Conservation (phyloP, 1,140 invertebrate species). For the Sitodiplosis mosellana region DNA sequence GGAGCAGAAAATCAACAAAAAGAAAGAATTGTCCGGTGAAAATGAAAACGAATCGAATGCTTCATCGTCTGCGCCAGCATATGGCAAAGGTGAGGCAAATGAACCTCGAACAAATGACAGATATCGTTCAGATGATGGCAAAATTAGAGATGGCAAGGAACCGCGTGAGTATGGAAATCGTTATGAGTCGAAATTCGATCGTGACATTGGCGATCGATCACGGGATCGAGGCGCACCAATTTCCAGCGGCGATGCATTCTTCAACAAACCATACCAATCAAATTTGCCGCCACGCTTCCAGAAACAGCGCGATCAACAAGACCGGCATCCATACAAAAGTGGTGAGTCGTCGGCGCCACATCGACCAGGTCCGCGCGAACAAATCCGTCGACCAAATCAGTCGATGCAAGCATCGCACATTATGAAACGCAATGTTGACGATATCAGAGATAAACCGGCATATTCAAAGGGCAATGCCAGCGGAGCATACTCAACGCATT, state of each 20-base stretch:
- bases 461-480: neutral
- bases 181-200: slow-evolving; percentile 3
- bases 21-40: slow-evolving; percentile 15
- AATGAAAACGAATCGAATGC: neutral
- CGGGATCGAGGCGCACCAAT: neutral
- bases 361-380: slow-evolving; percentile 23
- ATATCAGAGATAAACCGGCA: neutral
- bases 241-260: slow-evolving; percentile 18
- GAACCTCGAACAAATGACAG: neutral
- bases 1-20: slow-evolving; percentile 38
- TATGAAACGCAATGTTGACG: slow-evolving; percentile 3
- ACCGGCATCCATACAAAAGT: slow-evolving; percentile 9
- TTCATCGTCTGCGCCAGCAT: neutral
- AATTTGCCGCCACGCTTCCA: slow-evolving; percentile 74
- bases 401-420: slow-evolving; percentile 3
- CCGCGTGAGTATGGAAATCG: slow-evolving; percentile 20
- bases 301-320: slow-evolving; percentile 41
- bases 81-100: neutral
- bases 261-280: slow-evolving; percentile 52
- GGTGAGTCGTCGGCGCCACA: slow-evolving; percentile 3
- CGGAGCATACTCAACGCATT: slow-evolving; percentile 4
- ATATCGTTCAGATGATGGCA: slow-evolving; percentile 1
- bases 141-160: slow-evolving; percentile 17
- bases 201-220: slow-evolving; percentile 1
- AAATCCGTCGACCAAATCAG: slow-evolving; percentile 26